phyloP scores from a whole-genome alignment of 2,888 invertebrate genomes.

The Deilephila elpenor region DNA sequence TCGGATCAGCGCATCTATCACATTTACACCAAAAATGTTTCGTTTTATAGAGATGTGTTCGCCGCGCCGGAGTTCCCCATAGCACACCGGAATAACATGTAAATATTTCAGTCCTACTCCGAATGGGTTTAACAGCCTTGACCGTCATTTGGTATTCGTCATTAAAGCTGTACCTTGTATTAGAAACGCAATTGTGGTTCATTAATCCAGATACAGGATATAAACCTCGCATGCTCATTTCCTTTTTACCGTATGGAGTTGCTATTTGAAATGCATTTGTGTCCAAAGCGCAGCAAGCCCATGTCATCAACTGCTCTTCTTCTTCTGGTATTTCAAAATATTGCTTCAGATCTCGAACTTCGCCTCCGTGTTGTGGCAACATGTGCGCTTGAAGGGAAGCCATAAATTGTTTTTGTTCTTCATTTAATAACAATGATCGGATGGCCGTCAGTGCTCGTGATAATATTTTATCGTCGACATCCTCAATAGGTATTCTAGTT shows the following conservation, averaged over 20 bases:
- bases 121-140: constrained; percentile 85
- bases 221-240: constrained; percentile 85
- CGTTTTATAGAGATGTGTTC: constrained; percentile 85
- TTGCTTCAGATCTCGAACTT: constrained; percentile 83
- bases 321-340: constrained; percentile 78
- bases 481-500: constrained; percentile 76
- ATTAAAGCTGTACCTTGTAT: constrained; percentile 87
- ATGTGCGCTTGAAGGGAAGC: constrained; percentile 80
- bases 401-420: constrained; percentile 81
- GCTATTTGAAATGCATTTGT: constrained; percentile 88
- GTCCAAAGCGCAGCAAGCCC: constrained; percentile 86
- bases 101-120: constrained; percentile 86
- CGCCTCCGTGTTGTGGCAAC: constrained; percentile 82
- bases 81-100: constrained; percentile 87
- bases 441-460: constrained; percentile 72
- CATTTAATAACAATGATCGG: constrained; percentile 68
- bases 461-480: constrained; percentile 65
- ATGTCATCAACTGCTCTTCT: constrained; percentile 85
- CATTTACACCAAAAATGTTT: constrained; percentile 89
- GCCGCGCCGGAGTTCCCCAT: constrained; percentile 88
- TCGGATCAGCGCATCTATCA: constrained; percentile 86
- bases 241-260: constrained; percentile 71
- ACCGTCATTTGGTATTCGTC: constrained; percentile 84
- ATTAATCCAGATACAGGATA: constrained; percentile 88
- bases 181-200: constrained; percentile 89